Base-by-base conservation (phyloP, 2,888 invertebrate species). In the Mongoloraphidia duomilia region DNA sequence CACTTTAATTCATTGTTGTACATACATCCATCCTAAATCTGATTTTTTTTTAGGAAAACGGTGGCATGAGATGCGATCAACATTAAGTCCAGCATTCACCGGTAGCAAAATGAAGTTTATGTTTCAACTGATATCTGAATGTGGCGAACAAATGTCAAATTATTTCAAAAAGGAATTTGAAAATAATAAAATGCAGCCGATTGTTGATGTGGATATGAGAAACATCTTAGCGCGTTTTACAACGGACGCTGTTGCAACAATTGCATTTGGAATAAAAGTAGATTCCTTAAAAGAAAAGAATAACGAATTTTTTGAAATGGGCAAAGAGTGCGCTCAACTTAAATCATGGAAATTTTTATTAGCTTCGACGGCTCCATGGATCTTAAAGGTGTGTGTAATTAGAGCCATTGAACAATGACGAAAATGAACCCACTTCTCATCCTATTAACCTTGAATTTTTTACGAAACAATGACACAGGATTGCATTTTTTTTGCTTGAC, bases 41-140 rank as follows among this genome's bases (percentile, higher is more conserved):
- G 48, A 49, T n/a, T 43, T 38, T n/a, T 41, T 44, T 41, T 41
- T 13, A 53, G 57, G 56, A 14, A 37, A 55, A 12, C 50, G 53
- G 44, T 59, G 59, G 59, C 49, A 48, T 10, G 51, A 54, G 5
- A 54, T 58, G 54, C 40, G 59, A 14, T 41, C 51, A 9, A 53
- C 52, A 10, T 41, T 59, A 40, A 56, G 54, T 46, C 58, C 58
- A 12, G 53, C 55, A 1, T 58, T 56, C 47, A 58, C 58, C 1
- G 49, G 53, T 14, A 53, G 51, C 13, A 59, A 57, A 54, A 52
- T 59, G 55, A 53, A 47, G 34, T 37, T 38, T 8, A 56, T 58
- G 53, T 55, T 55, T 37, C 34, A 33, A 36, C 40, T 57, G n/a
- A 54, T 58, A 44, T 35, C 44, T 2, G 50, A 58, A 34, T 56